These are phyloP conservation scores for Aradus depressus DNA, from an alignment of 2,888 invertebrate genomes.

Conservation along the genomic window DNA sequence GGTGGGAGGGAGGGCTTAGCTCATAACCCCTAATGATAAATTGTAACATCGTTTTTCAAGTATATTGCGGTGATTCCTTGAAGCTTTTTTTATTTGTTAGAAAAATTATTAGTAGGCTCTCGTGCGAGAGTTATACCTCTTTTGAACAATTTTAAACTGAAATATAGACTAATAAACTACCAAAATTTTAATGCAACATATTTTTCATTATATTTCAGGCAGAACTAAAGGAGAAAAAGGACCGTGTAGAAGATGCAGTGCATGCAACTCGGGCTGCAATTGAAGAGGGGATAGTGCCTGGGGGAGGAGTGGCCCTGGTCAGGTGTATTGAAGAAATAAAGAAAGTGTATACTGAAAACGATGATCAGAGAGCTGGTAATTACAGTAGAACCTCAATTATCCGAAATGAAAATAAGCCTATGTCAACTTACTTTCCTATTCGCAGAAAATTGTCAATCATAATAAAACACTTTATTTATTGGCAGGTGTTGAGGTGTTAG, in stretches of 20 bases:
- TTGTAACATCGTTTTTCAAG: too few species aligned
- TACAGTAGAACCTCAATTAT: background rate
- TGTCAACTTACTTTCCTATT: slow-evolving; percentile 1
- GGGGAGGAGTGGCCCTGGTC: slow-evolving; percentile 41
- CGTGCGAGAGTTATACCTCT: too few species aligned
- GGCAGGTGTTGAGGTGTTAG: slow-evolving; percentile 39
- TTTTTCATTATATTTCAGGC: slow-evolving; percentile 26
- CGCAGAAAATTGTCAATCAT: background rate
- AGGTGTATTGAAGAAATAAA: slow-evolving; percentile 37
- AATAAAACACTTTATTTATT: slow-evolving; percentile 12
- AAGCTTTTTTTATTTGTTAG: too few species aligned
- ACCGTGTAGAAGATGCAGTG: slow-evolving; percentile 41
- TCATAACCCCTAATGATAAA: too few species aligned
- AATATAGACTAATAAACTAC: too few species aligned
- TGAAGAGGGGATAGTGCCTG: slow-evolving; percentile 43
- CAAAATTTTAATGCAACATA: too few species aligned
- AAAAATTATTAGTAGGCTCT: too few species aligned
- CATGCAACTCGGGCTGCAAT: slow-evolving; percentile 43
- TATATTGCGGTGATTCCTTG: too few species aligned
- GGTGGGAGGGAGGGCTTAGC: too few species aligned
- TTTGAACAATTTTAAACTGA: too few species aligned
- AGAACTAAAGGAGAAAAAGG: slow-evolving; percentile 43
- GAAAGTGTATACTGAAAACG: slow-evolving; percentile 35
- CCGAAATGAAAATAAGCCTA: too few species aligned
- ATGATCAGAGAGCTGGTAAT: slow-evolving; percentile 39